Percentiles rank a stretch among this genome's conserved stretches.
phyloP scores from a whole-genome alignment of 2,888 invertebrate species.

The Pteria penguin region DNA sequence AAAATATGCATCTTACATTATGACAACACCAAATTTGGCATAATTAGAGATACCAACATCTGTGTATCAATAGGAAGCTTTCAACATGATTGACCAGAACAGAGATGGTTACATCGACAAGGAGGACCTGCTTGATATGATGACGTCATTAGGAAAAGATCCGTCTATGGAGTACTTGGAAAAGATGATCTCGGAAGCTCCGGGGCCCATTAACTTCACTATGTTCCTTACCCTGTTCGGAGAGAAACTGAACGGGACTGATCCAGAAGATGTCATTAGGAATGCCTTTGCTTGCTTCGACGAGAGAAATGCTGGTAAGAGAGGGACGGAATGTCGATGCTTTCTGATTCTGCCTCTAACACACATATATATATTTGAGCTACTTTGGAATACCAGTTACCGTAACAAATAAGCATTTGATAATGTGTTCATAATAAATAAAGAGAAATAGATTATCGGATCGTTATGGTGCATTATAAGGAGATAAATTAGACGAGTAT shows the following conservation, averaged over 20 bases:
- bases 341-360: no score
- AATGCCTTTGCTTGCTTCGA: constrained; percentile 79
- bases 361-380: no score
- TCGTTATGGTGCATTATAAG: no score
- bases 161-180: constrained; percentile 76
- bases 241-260: constrained; percentile 78
- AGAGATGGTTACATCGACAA: constrained; percentile 78
- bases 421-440: background rate
- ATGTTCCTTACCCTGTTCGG: constrained; percentile 80
- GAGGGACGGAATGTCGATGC: no score
- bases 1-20: no score
- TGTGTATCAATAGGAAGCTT: constrained; percentile 73
- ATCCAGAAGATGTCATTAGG: constrained; percentile 78
- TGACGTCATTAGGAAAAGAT: constrained; percentile 78
- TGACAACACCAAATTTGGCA: no score
- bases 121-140: constrained; percentile 77
- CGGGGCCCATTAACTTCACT: constrained; percentile 79
- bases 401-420: background rate
- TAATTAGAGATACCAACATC: no score
- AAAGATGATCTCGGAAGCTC: constrained; percentile 77
- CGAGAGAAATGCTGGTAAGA: constrained; percentile 62
- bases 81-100: constrained; percentile 79
- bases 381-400: background rate
- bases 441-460: background rate
- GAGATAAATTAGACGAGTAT: no score